These are phyloP conservation scores for Branchinecta sandiegonensis DNA, from an alignment of 2,888 invertebrate genomes.

Conservation along the genomic window DNA sequence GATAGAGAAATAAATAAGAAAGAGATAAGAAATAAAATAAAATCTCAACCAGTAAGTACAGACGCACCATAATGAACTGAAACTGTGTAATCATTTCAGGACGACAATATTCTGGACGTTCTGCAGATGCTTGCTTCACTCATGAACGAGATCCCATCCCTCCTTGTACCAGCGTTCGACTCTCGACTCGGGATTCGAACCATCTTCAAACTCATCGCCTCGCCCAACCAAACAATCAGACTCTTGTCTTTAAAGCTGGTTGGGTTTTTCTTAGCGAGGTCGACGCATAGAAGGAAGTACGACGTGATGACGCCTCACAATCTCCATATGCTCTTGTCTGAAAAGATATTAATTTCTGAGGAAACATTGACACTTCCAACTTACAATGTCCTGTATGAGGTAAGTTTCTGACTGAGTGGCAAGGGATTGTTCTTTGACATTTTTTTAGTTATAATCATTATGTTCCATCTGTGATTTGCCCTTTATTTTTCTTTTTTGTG, in stretches of 20 bases:
- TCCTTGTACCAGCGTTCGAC: conserved; percentile 98
- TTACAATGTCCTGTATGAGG: conserved; percentile 95
- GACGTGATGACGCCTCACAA: conserved; percentile 99
- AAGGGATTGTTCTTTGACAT: no score
- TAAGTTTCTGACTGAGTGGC: conserved; percentile 29
- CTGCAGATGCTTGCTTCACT: conserved; percentile 89
- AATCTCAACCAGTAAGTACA: background rate
- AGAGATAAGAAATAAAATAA: conserved; percentile 10
- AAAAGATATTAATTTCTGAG: conserved; percentile 73
- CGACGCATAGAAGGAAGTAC: conserved; percentile 96
- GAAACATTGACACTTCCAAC: conserved; percentile 81
- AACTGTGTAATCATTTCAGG: conserved; percentile 42
- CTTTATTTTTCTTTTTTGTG: no score
- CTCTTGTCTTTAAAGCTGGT: conserved; percentile 89
- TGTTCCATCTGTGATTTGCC: no score
- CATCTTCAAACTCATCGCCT: conserved; percentile 89
- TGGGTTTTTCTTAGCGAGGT: conserved; percentile 92
- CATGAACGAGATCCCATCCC: conserved; percentile 96
- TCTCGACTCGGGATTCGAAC: conserved; percentile 89
- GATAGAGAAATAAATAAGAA: background rate
- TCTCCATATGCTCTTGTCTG: conserved; percentile 88
- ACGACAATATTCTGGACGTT: conserved; percentile 96
- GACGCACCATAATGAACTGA: no score
- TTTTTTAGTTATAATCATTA: no score
- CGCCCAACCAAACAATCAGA: conserved; percentile 87